Conservation (phyloP, 2,888 invertebrate species). For the Anorthoa munda region DNA sequence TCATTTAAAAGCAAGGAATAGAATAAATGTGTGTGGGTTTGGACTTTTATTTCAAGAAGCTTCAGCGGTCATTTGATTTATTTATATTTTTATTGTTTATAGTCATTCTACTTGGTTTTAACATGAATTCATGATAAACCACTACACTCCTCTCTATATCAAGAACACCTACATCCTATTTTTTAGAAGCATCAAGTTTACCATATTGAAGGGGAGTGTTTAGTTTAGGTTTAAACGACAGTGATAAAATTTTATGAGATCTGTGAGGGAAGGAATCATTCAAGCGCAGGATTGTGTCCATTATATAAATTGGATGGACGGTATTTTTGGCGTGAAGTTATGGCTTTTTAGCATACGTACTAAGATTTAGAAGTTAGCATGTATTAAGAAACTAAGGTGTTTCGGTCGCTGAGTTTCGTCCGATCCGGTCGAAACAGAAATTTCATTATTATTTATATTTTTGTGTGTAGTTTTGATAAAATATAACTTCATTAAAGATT, state of each 20-base stretch:
- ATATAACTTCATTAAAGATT: no score
- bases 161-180: constrained; percentile 16
- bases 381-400: neutral
- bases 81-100: no score
- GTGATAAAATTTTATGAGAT: constrained; percentile 84
- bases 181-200: constrained; percentile 53
- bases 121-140: no score
- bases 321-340: constrained; percentile 46
- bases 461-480: no score
- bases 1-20: no score
- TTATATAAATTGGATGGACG: constrained; percentile 59
- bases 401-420: no score
- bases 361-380: neutral
- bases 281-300: constrained; percentile 73
- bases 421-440: no score
- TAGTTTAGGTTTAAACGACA: constrained; percentile 67
- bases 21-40: no score
- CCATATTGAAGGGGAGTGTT: constrained; percentile 69
- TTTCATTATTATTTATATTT: no score
- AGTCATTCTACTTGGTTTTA: no score
- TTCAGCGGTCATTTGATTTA: no score
- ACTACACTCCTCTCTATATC: neutral
- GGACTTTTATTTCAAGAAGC: no score
- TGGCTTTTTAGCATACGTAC: constrained; percentile 6
- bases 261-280: constrained; percentile 75